A percentile compares a stretch with the other conserved stretches of the same genome.
phyloP scores from a whole-genome alignment of 2,888 invertebrate species.

The Caenorhabditis sp. region DNA sequence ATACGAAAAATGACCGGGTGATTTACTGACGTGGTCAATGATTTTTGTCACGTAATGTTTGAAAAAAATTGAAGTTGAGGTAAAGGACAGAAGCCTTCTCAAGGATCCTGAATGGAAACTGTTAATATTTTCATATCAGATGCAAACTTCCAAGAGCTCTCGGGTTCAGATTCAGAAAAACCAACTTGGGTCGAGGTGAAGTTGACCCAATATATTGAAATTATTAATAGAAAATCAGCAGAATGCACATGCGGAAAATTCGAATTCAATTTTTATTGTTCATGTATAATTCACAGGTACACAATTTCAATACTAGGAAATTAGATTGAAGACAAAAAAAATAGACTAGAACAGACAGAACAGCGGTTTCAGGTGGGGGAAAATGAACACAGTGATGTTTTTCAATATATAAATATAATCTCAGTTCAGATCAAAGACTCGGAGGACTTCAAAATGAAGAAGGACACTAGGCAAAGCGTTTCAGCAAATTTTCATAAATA shows the following conservation, averaged over 20 bases:
- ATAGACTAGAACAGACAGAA: slow-evolving; percentile 46
- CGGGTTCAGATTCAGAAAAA: too few relatives aligned
- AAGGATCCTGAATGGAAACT: too few relatives aligned
- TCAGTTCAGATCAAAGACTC: slow-evolving; percentile 40
- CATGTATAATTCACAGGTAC: slow-evolving; percentile 25
- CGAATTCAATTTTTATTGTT: slow-evolving; percentile 20
- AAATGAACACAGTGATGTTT: slow-evolving; percentile 32
- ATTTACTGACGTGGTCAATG: neutral
- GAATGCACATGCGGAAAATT: too few relatives aligned
- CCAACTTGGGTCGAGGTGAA: too few relatives aligned
- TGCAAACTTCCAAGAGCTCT: too few relatives aligned
- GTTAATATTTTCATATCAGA: too few relatives aligned
- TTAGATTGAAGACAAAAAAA: neutral
- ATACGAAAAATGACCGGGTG: neutral
- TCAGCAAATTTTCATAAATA: too few relatives aligned
- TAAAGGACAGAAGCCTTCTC: too few relatives aligned
- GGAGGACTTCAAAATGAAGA: too few relatives aligned
- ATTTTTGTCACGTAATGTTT: neutral
- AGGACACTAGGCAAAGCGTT: neutral
- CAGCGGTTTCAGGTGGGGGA: slow-evolving; percentile 14
- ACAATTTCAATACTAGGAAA: slow-evolving; percentile 46
- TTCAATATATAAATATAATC: slow-evolving; percentile 58
- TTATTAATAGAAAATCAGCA: too few relatives aligned
- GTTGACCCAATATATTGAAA: too few relatives aligned
- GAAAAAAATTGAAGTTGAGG: too few relatives aligned